Percentiles rank a stretch among this genome's conserved stretches.
Conservation (phyloP, 92 coral and sea anemone genomes). For the Heliopora coerulea region DNA sequence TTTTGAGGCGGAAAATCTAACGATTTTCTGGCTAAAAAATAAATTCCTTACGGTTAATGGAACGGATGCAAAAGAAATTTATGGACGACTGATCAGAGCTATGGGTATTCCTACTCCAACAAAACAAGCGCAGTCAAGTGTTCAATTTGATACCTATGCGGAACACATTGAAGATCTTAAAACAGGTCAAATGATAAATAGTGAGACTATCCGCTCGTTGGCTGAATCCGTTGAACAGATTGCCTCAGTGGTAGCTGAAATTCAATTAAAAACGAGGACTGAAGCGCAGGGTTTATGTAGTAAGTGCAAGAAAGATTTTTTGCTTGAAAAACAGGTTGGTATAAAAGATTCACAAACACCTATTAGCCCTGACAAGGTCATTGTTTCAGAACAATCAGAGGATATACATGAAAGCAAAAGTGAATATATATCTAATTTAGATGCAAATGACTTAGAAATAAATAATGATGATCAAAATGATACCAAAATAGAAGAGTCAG, state of each 20-base stretch:
- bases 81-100: background rate
- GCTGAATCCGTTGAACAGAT: too few relatives aligned
- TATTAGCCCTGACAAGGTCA: background rate
- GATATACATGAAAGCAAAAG: background rate
- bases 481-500: too few relatives aligned
- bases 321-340: constrained; percentile 6
- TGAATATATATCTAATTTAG: constrained; percentile 4
- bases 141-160: constrained; percentile 11
- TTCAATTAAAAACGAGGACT: background rate
- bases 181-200: too few relatives aligned
- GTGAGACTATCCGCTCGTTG: too few relatives aligned
- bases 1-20: background rate
- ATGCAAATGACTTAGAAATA: constrained; percentile 10
- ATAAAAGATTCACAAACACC: constrained; percentile 9
- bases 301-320: background rate
- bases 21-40: too few relatives aligned
- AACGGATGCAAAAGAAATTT: too few relatives aligned
- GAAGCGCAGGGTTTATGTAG: too few relatives aligned
- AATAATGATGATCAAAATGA: too few relatives aligned
- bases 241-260: too few relatives aligned
- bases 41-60: too few relatives aligned
- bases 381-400: constrained; percentile 3
- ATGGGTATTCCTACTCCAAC: background rate
- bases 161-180: background rate
- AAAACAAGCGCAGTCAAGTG: constrained; percentile 8